phyloP scores from a whole-genome alignment of 2,113 vertebrate genomes.

The Barbus barbus region DNA sequence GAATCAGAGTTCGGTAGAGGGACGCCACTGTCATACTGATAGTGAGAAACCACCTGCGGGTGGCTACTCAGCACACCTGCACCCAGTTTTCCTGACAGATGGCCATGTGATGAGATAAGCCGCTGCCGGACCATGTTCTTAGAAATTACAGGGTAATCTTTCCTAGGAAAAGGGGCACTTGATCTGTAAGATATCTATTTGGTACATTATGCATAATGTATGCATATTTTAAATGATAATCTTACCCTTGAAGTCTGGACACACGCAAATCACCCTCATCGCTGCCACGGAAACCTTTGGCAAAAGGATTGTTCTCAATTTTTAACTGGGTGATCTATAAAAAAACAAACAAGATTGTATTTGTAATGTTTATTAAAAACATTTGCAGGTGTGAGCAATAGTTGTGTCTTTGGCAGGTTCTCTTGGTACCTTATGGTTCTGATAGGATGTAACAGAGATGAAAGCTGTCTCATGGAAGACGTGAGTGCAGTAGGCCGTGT shows the following conservation, averaged over 20 bases:
- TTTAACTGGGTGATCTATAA: constrained; percentile 96
- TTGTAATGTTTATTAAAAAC: not conserved
- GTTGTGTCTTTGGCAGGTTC: not conserved
- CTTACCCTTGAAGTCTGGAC: constrained; percentile 91
- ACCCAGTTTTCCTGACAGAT: constrained; percentile 87
- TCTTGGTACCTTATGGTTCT: constrained; percentile 93
- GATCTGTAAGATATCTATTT: constrained; percentile 8
- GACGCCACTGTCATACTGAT: constrained; percentile 88
- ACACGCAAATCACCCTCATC: constrained; percentile 94
- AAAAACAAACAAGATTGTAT: constrained; percentile 21
- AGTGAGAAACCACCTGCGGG: constrained; percentile 88
- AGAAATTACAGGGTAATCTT: constrained; percentile 95
- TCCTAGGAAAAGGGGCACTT: constrained; percentile 72
- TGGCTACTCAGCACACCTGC: constrained; percentile 80
- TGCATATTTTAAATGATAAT: constrained; percentile 7
- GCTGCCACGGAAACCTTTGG: constrained; percentile 87
- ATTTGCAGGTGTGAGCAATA: not conserved
- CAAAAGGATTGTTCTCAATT: constrained; percentile 80
- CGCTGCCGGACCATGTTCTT: constrained; percentile 94
- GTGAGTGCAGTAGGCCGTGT: constrained; percentile 96
- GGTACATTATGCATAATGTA: not conserved
- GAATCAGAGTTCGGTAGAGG: constrained; percentile 80
- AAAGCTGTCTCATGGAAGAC: constrained; percentile 94
- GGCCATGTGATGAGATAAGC: constrained; percentile 85
- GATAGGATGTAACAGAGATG: constrained; percentile 96